Evolutionary conservation across 2,888 invertebrate genomes (phyloP).

Genomic region (Norana najaformis): DNA sequence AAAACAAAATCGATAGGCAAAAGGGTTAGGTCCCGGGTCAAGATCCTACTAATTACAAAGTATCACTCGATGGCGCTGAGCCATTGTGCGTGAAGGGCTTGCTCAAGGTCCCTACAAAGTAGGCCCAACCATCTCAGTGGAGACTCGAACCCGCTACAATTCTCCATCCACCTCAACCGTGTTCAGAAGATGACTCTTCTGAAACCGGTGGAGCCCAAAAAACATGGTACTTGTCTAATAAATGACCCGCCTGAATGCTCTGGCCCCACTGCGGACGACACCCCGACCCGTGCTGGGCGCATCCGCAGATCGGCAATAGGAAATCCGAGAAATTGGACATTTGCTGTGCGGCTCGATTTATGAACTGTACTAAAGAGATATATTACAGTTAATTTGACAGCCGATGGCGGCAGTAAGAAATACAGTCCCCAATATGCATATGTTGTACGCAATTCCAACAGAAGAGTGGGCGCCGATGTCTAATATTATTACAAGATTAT

Average conservation of each 20-base stretch:
- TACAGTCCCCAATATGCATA: not conserved
- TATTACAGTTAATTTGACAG: conserved; percentile 7
- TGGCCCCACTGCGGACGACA: not conserved
- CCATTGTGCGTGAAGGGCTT: too few relatives aligned
- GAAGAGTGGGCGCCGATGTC: not conserved
- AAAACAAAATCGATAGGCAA: too few relatives aligned
- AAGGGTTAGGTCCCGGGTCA: too few relatives aligned
- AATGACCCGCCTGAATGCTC: not conserved
- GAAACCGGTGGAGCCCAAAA: not conserved
- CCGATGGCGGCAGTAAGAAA: not conserved
- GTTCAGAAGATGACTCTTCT: not conserved
- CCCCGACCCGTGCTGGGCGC: not conserved
- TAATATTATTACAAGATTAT: not conserved
- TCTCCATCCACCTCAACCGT: too few relatives aligned
- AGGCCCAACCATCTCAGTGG: too few relatives aligned
- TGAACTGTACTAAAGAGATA: not conserved
- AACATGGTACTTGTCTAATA: not conserved
- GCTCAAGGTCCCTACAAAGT: too few relatives aligned
- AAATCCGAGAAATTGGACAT: not conserved
- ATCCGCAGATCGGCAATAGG: not conserved
- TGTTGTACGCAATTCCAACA: not conserved
- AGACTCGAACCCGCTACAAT: too few relatives aligned
- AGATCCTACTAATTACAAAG: too few relatives aligned
- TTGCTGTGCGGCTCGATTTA: conserved; percentile 5
- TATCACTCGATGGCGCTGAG: too few relatives aligned